These are phyloP conservation scores for Bembecia ichneumoniformis DNA, from an alignment of 2,888 invertebrate species.

Conservation along the genomic window DNA sequence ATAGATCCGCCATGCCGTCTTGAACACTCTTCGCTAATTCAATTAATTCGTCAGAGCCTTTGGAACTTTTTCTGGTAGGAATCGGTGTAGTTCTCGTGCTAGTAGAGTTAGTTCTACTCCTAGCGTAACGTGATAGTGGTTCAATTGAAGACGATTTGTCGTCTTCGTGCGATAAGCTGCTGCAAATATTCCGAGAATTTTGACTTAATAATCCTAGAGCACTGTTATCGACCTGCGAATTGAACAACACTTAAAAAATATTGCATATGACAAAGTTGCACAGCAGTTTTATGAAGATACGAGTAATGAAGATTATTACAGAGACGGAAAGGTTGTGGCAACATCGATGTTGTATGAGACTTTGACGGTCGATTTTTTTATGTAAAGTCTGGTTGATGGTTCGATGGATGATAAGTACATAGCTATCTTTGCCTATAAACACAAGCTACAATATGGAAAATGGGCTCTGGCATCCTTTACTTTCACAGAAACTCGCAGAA, in stretches of 20 bases:
- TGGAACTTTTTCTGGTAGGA: slow-evolving; percentile 41
- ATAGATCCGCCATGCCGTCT: slow-evolving; percentile 67
- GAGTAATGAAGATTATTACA: no score
- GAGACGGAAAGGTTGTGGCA: no score
- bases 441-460: no score
- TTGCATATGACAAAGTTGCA: no score
- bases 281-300: no score
- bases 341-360: no score
- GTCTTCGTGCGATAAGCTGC: slow-evolving; percentile 54
- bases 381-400: no score
- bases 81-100: slow-evolving; percentile 43
- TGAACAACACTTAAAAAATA: not conserved
- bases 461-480: no score
- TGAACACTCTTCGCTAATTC: slow-evolving; percentile 70
- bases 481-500: no score
- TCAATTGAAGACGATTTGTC: slow-evolving; percentile 50
- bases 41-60: slow-evolving; percentile 52
- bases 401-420: no score
- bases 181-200: slow-evolving; percentile 48
- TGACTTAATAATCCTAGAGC: slow-evolving; percentile 47
- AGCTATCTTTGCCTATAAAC: no score
- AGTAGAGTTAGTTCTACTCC: slow-evolving; percentile 40
- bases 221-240: slow-evolving; percentile 18
- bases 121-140: slow-evolving; percentile 41
- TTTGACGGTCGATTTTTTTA: no score